Conservation (phyloP, 2,888 invertebrate genomes). For the Nomada fabriciana region DNA sequence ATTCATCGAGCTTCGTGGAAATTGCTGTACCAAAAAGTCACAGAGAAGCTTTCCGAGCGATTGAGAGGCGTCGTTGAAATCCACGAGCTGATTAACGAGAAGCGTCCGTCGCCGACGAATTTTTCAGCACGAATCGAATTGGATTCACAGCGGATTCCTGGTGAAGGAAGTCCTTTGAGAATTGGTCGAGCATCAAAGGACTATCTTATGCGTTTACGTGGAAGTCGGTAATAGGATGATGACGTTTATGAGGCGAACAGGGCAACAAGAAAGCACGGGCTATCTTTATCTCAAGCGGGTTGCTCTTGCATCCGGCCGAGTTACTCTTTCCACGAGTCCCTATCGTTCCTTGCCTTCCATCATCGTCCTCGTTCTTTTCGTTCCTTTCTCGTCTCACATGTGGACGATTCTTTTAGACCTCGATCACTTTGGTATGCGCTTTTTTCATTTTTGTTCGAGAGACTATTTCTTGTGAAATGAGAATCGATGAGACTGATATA, state of each 20-base stretch:
- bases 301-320: conserved; percentile 55
- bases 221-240: conserved; percentile 58
- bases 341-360: conserved; percentile 20
- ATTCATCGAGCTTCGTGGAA: neutral
- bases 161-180: conserved; percentile 39
- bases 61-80: neutral
- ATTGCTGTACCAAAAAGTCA: neutral
- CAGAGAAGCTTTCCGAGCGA: neutral
- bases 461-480: neutral
- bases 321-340: conserved; percentile 29
- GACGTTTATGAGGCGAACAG: conserved; percentile 54
- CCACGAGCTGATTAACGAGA: neutral
- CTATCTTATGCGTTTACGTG: conserved; percentile 56
- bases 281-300: conserved; percentile 64
- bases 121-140: neutral
- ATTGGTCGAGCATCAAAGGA: conserved; percentile 44
- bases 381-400: conserved; percentile 3
- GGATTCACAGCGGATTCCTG: conserved; percentile 22
- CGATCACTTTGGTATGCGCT: neutral
- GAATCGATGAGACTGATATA: too few species aligned
- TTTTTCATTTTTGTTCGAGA: neutral
- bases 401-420: conserved; percentile 4
- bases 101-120: neutral
- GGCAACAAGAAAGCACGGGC: conserved; percentile 55
- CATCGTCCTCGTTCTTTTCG: conserved; percentile 30